Conservation (phyloP, 2,797 vertebrate genomes). For the Paramormyrops hopkinsi region DNA sequence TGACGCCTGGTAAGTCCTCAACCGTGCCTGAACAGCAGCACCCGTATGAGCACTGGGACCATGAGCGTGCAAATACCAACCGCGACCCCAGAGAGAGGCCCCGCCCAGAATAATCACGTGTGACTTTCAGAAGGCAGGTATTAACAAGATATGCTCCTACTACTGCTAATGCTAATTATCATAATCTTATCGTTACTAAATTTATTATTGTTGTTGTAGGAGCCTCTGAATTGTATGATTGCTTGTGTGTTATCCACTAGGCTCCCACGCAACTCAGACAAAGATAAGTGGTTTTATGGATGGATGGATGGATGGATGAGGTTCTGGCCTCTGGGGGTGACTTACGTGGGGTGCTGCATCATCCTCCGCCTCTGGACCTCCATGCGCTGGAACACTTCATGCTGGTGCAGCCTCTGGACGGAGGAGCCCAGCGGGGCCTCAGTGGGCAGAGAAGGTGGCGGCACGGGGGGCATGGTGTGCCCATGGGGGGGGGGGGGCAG, state of each 20-base stretch:
- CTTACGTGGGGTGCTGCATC: slow-evolving; percentile 98
- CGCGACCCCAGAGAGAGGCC: background rate
- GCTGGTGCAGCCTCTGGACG: slow-evolving; percentile 84
- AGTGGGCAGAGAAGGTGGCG: slow-evolving; percentile 58
- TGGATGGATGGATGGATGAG: background rate
- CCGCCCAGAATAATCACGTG: background rate
- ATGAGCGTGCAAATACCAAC: background rate
- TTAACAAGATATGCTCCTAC: background rate
- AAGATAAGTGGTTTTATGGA: background rate
- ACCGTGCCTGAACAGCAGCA: too few species aligned
- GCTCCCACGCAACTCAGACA: background rate
- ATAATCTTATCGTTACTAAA: background rate
- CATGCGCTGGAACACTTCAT: slow-evolving; percentile 93
- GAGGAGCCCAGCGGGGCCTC: slow-evolving; percentile 77
- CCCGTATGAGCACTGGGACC: too few species aligned
- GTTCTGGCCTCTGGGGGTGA: slow-evolving; percentile 21
- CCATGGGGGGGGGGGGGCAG: slow-evolving; percentile 78
- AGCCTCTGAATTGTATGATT: background rate
- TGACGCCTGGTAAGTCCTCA: too few species aligned
- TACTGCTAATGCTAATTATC: background rate
- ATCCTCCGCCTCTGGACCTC: slow-evolving; percentile 90
- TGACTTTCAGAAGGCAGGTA: background rate
- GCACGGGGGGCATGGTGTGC: slow-evolving; percentile 68
- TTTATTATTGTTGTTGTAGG: background rate
- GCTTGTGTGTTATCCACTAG: background rate